Evolutionary conservation across 2,888 invertebrate genomes (phyloP), one percentile per base, ranked within the genome.

Genomic region (Aelia acuminata): DNA sequence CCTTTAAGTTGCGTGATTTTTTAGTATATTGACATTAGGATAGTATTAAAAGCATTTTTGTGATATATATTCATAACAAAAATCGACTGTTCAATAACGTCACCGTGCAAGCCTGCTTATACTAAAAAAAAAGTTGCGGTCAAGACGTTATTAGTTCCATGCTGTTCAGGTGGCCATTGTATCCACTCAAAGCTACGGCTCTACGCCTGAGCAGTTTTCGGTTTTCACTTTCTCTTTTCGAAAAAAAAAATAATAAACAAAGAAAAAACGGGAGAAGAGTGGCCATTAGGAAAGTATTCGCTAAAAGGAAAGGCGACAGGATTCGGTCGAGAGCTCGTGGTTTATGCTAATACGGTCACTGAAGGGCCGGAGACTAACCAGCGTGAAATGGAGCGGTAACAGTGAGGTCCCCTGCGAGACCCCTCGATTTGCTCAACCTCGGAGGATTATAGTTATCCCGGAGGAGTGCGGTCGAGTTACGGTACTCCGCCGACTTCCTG

Each of bases 371-470:
- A 15, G 43, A 47, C 47, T 26, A 80, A 47, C 80, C 80, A 80
- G 80, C 80, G 80, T 80, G 80, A 80, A 80, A 80, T 80, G 80
- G 43, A 80, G 80, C 80, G 80, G 80, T 22, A n/a, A n/a, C 43
- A 43, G 22, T 22, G 80, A 39, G 43, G 80, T 47, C 3, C 43
- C 43, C n/a, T 43, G 80, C 35, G 11, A 80, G 80, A 80, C 22
- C 80, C 43, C 43, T 80, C 43, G 43, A 80, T 80, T 80, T 80
- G 43, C 43, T 80, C 80, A 80, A 47, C 80, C 80, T 43, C 43
- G 80, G 63, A 22, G 80, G 80, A 80, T 80, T 80, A 80, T 80
- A 80, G 80, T 80, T 80, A 80, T 80, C 80, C 43, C n/a, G 80
- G 22, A 39, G 80, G 80, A n/a, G 80, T 80, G 80, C 80, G 80